Evolutionary conservation across 1,140 invertebrate species (phyloP), one percentile per base, ranked within the genome.

Genomic region (Lepidostoma basale): DNA sequence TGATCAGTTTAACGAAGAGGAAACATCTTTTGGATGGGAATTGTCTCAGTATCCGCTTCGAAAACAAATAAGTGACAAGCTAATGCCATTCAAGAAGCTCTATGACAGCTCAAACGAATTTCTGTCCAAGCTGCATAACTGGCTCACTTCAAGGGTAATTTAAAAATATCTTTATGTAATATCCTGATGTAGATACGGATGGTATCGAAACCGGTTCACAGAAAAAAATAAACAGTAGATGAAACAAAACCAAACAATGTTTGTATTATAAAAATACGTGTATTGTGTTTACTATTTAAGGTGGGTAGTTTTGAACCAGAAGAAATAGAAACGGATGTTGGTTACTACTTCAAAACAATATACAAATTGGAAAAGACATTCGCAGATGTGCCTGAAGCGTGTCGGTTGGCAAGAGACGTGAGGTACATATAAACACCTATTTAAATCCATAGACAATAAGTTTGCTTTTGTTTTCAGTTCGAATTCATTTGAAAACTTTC

Each of bases 331-430:
- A 79, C 84, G 10, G 93, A 96, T 68, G 90, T 95, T 0, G 87
- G 87, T 28, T 89, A 88, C 68, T 90, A 89, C 71, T 96, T 91
- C 80, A 87, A 94, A 67, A 88, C 88, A 39, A 86, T 98, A 28
- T 93, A 91, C 69, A 97, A 96, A 77, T 81, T 98, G 68, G 95
- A 98, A 75, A 96, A 96, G 78, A 83, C 84, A 20, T 97, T 98
- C 81, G 82, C 81, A 45, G 89, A 91, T 9, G 85, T 87, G 64
- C 92, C 92, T 0, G 83, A 83, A 0, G 85, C 89, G 1, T 83
- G 81, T 70, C 85, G 86, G 56, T 80, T 94, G 1, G 88, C 90
- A 5, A 80, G 84, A 64, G 87, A 85, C 67, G 86, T 91, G n/a
- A 79, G 84, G 82, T 83, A 75, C 22, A 14, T 44, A 40, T 59